phyloP scores from a whole-genome alignment of 35 echinoderm and acorn worm genomes.

The Patiria miniata region DNA sequence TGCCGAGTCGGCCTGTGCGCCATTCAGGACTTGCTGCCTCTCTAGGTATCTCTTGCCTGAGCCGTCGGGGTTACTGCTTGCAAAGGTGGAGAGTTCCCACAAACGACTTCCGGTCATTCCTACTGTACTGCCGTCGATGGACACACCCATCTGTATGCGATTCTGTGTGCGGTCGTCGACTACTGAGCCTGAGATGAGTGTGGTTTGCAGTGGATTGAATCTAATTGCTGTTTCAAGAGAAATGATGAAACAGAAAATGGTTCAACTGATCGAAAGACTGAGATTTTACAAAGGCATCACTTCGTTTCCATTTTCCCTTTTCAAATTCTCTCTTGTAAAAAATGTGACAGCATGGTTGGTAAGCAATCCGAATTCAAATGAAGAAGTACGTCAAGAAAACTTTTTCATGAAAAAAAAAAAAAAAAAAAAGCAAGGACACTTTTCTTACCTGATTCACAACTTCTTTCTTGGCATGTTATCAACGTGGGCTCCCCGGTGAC shows the following conservation, averaged over 20 bases:
- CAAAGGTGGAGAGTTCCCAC: conserved; percentile 62
- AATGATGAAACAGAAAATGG: too few relatives aligned
- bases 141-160: conserved; percentile 50
- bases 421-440: too few relatives aligned
- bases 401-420: too few relatives aligned
- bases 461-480: conserved; percentile 68
- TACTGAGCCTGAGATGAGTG: conserved; percentile 31
- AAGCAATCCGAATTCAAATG: too few relatives aligned
- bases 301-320: too few relatives aligned
- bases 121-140: conserved; percentile 38
- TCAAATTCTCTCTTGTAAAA: too few relatives aligned
- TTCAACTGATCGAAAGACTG: too few relatives aligned
- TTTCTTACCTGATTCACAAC: conserved; percentile 74
- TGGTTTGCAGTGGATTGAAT: conserved; percentile 30
- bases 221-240: neutral
- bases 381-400: too few relatives aligned
- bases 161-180: conserved; percentile 48
- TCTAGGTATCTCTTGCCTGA: conserved; percentile 37
- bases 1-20: conserved; percentile 48
- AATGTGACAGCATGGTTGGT: too few relatives aligned
- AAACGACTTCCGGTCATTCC: conserved; percentile 65
- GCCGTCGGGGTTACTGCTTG: conserved; percentile 58
- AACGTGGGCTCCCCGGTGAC: conserved; percentile 45
- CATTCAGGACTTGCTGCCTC: conserved; percentile 48
- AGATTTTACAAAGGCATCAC: too few relatives aligned